A percentile compares a stretch with the other conserved stretches of the same genome.
Conservation (phyloP, 1,140 invertebrate species). For the Antheraea mylitta region DNA sequence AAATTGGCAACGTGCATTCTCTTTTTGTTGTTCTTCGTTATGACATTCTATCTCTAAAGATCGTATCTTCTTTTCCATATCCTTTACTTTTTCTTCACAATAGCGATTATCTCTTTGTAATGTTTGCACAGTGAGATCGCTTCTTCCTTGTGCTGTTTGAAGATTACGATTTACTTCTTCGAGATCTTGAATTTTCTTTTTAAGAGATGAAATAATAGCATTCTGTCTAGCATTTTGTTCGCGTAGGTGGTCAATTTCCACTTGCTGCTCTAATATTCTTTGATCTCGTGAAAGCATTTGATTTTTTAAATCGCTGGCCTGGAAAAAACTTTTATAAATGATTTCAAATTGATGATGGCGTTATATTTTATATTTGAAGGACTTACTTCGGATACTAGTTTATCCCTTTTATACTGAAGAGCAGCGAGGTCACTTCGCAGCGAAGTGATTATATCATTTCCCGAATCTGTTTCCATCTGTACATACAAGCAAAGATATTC, state of each 20-base stretch:
- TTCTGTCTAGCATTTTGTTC: conserved; percentile 90
- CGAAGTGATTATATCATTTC: conserved; percentile 84
- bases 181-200: conserved; percentile 88
- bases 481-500: conserved; percentile 9
- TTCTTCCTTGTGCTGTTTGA: conserved; percentile 81
- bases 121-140: conserved; percentile 85
- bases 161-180: conserved; percentile 87
- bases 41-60: conserved; percentile 85
- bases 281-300: conserved; percentile 83
- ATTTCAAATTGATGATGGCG: conserved; percentile 7
- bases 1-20: conserved; percentile 81
- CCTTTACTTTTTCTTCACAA: conserved; percentile 87
- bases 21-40: conserved; percentile 84
- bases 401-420: conserved; percentile 89
- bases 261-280: conserved; percentile 83
- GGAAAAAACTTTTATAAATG: conserved; percentile 24
- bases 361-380: conserved; percentile 9
- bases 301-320: conserved; percentile 84
- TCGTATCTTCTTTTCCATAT: conserved; percentile 86
- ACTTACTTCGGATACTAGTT: conserved; percentile 85
- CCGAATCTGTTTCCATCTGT: conserved; percentile 79
- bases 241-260: conserved; percentile 85
- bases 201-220: conserved; percentile 87
- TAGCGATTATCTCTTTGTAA: conserved; percentile 86
- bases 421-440: conserved; percentile 89